Conservation (phyloP, 1,140 invertebrate genomes). For the Tachypleus tridentatus region DNA sequence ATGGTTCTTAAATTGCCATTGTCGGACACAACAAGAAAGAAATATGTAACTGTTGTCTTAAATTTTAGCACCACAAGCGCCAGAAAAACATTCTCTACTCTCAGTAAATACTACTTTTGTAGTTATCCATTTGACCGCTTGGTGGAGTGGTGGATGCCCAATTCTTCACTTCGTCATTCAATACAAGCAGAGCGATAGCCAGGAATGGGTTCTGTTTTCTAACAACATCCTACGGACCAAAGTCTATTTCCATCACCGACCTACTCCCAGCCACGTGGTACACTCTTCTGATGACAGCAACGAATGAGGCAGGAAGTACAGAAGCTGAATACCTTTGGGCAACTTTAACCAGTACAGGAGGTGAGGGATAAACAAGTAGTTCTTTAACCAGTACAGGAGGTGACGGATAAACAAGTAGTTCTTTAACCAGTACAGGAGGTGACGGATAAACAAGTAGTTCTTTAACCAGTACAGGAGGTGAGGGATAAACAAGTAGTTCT, state of each 20-base stretch:
- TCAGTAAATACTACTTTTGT: constrained; percentile 84
- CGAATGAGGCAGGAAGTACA: constrained; percentile 83
- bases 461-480: too few relatives aligned
- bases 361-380: constrained; percentile 25
- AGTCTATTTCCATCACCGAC: constrained; percentile 39
- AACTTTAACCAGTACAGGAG: constrained; percentile 45
- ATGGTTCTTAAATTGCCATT: too few relatives aligned
- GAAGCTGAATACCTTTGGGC: constrained; percentile 66
- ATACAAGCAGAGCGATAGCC: constrained; percentile 54
- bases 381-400: too few relatives aligned
- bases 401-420: too few relatives aligned
- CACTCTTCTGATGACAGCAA: constrained; percentile 68
- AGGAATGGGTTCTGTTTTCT: constrained; percentile 83
- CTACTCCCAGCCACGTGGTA: constrained; percentile 79
- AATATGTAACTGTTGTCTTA: too few relatives aligned
- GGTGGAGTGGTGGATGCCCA: constrained; percentile 88
- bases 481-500: too few relatives aligned
- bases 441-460: too few relatives aligned
- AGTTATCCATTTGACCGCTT: constrained; percentile 76
- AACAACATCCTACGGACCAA: constrained; percentile 64
- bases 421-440: too few relatives aligned
- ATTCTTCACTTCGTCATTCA: constrained; percentile 93
- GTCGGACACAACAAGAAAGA: too few relatives aligned
- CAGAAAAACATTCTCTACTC: constrained; percentile 38
- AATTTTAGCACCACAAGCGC: constrained; percentile 23